Conservation (phyloP, 2,888 invertebrate species). For the Cephus rjabovi region DNA sequence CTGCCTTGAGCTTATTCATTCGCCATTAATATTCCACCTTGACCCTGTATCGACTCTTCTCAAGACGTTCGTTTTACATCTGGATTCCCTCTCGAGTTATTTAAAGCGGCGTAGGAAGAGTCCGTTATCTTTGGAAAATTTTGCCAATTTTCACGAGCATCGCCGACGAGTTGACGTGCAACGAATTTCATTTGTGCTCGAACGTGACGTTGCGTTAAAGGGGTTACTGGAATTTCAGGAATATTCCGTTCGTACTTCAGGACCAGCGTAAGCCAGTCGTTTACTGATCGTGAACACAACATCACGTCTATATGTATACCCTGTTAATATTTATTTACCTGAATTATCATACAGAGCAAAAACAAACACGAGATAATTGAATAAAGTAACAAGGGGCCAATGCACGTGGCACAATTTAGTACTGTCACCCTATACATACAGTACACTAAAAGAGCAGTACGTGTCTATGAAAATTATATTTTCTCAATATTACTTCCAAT, state of each 20-base stretch:
- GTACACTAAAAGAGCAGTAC: neutral
- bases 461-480: neutral
- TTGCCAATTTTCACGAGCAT: neutral
- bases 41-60: neutral
- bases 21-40: neutral
- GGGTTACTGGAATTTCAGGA: neutral
- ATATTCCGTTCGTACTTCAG: neutral
- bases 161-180: neutral
- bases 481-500: neutral
- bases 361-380: neutral
- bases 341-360: neutral
- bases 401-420: neutral
- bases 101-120: neutral
- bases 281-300: neutral
- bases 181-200: neutral
- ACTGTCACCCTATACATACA: neutral
- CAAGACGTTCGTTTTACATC: neutral
- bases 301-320: neutral
- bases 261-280: neutral
- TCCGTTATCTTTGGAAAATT: neutral
- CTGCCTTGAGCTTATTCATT: neutral
- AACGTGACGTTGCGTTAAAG: conserved; percentile 1
- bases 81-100: neutral
- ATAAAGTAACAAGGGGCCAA: neutral
- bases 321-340: neutral